A percentile compares a stretch with the other conserved stretches of the same genome.
Evolutionary conservation across 2,113 vertebrate genomes (phyloP).

Genomic region (Seriola aureovittata): DNA sequence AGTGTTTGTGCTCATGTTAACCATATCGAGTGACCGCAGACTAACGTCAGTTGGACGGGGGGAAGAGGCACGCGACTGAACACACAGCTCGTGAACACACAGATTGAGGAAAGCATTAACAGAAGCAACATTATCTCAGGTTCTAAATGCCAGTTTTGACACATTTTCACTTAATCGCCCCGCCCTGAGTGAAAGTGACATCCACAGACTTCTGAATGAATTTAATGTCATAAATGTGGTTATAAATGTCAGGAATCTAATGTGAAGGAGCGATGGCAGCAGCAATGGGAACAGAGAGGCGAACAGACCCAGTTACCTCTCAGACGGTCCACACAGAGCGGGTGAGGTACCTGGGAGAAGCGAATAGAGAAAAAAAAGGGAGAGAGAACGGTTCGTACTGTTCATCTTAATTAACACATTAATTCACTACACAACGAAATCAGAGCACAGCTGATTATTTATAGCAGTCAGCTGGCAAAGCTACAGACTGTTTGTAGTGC

Average conservation of each 20-base stretch:
- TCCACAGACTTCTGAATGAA: too few relatives aligned
- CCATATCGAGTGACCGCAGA: too few relatives aligned
- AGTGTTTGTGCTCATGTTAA: too few relatives aligned
- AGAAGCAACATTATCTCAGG: too few relatives aligned
- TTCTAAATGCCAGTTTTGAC: too few relatives aligned
- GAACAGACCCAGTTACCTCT: not conserved
- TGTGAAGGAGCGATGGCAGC: not conserved
- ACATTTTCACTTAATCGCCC: too few relatives aligned
- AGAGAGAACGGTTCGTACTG: not conserved
- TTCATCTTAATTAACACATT: not conserved
- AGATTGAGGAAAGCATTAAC: too few relatives aligned
- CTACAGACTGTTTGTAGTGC: not conserved
- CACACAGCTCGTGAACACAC: too few relatives aligned
- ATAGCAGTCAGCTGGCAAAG: constrained; percentile 16
- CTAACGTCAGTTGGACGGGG: too few relatives aligned
- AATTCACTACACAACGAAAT: not conserved
- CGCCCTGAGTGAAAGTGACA: too few relatives aligned
- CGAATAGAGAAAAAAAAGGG: not conserved
- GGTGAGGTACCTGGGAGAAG: not conserved
- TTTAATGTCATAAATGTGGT: too few relatives aligned
- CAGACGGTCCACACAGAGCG: constrained; percentile 1
- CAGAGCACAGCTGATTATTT: constrained; percentile 1
- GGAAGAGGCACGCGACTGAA: too few relatives aligned
- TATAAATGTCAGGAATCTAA: not conserved
- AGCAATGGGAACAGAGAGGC: not conserved